These are phyloP conservation scores for Orthosia gracilis DNA, from an alignment of 2,888 invertebrate species.

Conservation along the genomic window DNA sequence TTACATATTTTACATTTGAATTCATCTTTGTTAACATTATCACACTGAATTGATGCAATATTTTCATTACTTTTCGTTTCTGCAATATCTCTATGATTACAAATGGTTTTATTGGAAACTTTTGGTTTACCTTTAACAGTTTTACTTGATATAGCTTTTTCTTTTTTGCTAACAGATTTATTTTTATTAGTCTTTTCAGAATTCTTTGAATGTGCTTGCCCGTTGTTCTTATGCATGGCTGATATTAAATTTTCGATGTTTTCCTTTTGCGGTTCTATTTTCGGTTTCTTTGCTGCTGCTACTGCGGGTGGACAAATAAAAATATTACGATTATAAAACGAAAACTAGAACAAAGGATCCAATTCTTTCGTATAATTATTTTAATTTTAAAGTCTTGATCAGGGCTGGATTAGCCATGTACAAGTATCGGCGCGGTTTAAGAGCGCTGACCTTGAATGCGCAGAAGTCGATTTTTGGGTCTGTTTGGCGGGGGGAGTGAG, in stretches of 20 bases:
- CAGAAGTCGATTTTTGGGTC: no score
- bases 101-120: neutral
- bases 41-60: neutral
- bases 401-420: no score
- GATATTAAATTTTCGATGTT: neutral
- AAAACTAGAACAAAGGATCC: no score
- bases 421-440: no score
- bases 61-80: neutral
- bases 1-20: no score
- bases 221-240: neutral
- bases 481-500: no score
- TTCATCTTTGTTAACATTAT: neutral
- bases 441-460: no score
- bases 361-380: no score
- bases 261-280: conserved; percentile 9
- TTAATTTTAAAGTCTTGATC: no score
- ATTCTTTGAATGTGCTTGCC: neutral
- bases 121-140: neutral
- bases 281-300: conserved; percentile 27
- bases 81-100: neutral
- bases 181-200: neutral
- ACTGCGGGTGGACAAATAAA: conserved; percentile 33
- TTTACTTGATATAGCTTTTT: neutral
- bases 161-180: neutral
- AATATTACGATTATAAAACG: no score